Conservation (phyloP, 30 jellyfish, hydroid and myxozoan genomes). For the Clytia hemisphaerica region DNA sequence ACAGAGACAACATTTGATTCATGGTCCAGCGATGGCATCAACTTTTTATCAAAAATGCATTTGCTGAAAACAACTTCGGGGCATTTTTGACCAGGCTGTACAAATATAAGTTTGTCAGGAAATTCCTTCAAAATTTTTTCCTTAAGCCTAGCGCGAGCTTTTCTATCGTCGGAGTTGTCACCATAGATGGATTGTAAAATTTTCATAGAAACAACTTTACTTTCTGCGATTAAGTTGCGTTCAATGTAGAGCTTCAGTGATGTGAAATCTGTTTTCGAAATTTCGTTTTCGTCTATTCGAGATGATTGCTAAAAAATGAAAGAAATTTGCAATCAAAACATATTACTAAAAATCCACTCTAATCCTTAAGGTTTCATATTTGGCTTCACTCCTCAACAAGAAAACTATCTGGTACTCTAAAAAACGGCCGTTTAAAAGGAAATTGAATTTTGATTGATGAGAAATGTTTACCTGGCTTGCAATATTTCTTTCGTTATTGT, state of each 20-base stretch:
- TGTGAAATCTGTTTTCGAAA: not conserved
- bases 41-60: conserved; percentile 8
- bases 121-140: conserved; percentile 7
- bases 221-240: not conserved
- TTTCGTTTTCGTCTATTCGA: too few species aligned
- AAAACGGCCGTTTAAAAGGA: too few species aligned
- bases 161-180: conserved; percentile 14
- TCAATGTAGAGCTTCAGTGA: conserved; percentile 7
- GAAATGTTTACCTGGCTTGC: too few species aligned
- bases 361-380: too few species aligned
- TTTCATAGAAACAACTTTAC: conserved; percentile 16
- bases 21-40: not conserved
- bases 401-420: too few species aligned
- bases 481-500: too few species aligned
- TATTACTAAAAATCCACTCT: too few species aligned
- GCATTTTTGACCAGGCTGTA: not conserved
- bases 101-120: conserved; percentile 4
- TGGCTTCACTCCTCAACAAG: too few species aligned
- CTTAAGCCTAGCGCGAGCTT: conserved; percentile 5
- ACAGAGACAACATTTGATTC: too few species aligned
- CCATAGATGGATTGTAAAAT: conserved; percentile 10
- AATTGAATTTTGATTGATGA: too few species aligned
- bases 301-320: too few species aligned
- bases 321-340: too few species aligned
- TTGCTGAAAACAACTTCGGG: conserved; percentile 14